Base-by-base conservation (phyloP, 2,888 invertebrate genomes). In the Heteropelma amictum region DNA sequence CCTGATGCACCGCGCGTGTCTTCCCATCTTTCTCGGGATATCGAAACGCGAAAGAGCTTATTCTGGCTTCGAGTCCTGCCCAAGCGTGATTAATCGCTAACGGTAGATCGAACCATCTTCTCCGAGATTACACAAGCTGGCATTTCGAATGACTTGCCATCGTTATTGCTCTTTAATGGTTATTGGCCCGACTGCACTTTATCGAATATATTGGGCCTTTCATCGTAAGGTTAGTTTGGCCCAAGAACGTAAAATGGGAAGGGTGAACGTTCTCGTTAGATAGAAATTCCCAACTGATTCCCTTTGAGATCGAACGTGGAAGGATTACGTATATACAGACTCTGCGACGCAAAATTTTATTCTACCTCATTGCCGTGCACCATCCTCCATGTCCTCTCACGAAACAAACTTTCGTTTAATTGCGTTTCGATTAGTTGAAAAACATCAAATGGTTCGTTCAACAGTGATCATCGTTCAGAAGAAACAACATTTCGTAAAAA, bases 241-340 rank as follows among this genome's bases (percentile, higher is more conserved):
- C 26, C 63, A 4, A 21, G 17, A 19, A 28, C 54, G 38, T 38
- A 30, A 49, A 30, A 19, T 35, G 26, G 19, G 61, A 47, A 10
- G 10, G 19, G n/a, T 14, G 23, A 49, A 49, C 70, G 23, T 49
- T 58, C 45, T 61, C 49, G 51, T 64, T 71, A 65, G 30, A 26
- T 56, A 51, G 42, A 64, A 64, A 71, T 58, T 49, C 42, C 21
- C 33, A 3, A 65, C 38, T 51, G 38, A 58, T 58, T 58, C 71
- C 35, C 71, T 71, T 71, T 71, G 64, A 64, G 49, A 42, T 49
- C 42, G 42, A 35, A 51, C 49, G 3, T 26, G 28, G 2, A 45
- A 8, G 23, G 26, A 21, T 28, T 17, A 45, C 17, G 35, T 21
- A 58, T n/a, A n/a, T 28, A n/a, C 2, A 38, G 17, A 14, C 1